A percentile compares a stretch with the other conserved stretches of the same genome.
These are phyloP conservation scores for Germaria angustata DNA, from an alignment of 2,888 invertebrate species.

Conservation along the genomic window DNA sequence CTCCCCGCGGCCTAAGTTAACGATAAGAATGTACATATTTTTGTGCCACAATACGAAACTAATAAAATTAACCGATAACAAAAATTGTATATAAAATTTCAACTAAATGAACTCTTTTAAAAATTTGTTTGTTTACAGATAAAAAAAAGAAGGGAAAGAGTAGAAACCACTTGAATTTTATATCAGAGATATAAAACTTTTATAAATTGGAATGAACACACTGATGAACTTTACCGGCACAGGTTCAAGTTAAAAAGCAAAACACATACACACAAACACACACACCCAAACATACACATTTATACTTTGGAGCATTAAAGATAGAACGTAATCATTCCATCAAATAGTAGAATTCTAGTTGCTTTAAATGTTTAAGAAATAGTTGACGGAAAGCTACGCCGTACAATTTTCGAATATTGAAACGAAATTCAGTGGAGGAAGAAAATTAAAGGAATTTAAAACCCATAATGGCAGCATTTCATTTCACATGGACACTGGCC, in stretches of 20 bases:
- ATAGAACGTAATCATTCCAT: background rate
- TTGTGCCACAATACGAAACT: background rate
- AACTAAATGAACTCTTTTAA: background rate
- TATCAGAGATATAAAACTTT: background rate
- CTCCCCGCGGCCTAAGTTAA: background rate
- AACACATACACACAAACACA: background rate
- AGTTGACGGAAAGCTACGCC: conserved; percentile 35
- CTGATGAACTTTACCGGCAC: too few species aligned
- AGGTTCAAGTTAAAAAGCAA: background rate
- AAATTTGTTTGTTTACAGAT: conserved; percentile 25
- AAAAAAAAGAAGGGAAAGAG: background rate
- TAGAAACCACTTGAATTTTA: conserved; percentile 2
- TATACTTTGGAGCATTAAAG: too few species aligned
- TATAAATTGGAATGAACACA: too few species aligned
- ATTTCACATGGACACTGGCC: background rate
- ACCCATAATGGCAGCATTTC: conserved; percentile 13
- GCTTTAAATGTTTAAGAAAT: background rate
- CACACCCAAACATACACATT: too few species aligned
- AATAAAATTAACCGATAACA: background rate
- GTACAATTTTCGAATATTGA: background rate
- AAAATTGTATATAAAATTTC: background rate
- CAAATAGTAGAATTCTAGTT: background rate
- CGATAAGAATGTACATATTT: background rate
- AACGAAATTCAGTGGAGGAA: background rate
- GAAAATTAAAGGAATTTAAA: conserved; percentile 5